phyloP scores from a whole-genome alignment of 2,797 vertebrate genomes.

The Mormyrus hasselquistii region DNA sequence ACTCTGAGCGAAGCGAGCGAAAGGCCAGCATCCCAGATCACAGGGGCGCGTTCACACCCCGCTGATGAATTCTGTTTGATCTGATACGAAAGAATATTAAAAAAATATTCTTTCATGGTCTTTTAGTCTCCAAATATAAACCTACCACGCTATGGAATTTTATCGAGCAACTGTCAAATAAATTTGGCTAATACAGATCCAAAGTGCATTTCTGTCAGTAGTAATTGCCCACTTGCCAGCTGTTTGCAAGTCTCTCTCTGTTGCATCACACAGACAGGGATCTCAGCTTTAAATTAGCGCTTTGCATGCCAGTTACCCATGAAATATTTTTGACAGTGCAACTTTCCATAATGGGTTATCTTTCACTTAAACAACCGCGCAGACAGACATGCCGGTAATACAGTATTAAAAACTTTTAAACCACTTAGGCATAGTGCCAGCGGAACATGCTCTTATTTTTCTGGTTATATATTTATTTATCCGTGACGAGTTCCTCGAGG shows the following conservation, averaged over 20 bases:
- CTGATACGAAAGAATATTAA: slow-evolving; percentile 45
- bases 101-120: slow-evolving; percentile 44
- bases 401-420: slow-evolving; percentile 52
- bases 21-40: slow-evolving; percentile 43
- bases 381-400: slow-evolving; percentile 36
- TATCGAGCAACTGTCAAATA: slow-evolving; percentile 49
- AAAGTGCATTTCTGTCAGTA: slow-evolving; percentile 47
- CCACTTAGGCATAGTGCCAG: slow-evolving; percentile 26
- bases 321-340: slow-evolving; percentile 47
- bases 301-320: slow-evolving; percentile 44
- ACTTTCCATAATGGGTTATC: slow-evolving; percentile 45
- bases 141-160: slow-evolving; percentile 43
- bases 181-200: slow-evolving; percentile 49
- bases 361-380: slow-evolving; percentile 37
- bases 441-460: slow-evolving; percentile 13
- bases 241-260: slow-evolving; percentile 47
- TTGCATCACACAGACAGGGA: slow-evolving; percentile 44
- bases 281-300: slow-evolving; percentile 45
- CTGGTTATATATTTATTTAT: slow-evolving; percentile 18
- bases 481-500: slow-evolving; percentile 10
- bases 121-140: slow-evolving; percentile 42
- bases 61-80: slow-evolving; percentile 49
- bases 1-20: slow-evolving; percentile 21
- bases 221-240: slow-evolving; percentile 49
- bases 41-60: slow-evolving; percentile 18